These are phyloP conservation scores for Papilio dardanus DNA, from an alignment of 1,140 invertebrate species.

Conservation along the genomic window DNA sequence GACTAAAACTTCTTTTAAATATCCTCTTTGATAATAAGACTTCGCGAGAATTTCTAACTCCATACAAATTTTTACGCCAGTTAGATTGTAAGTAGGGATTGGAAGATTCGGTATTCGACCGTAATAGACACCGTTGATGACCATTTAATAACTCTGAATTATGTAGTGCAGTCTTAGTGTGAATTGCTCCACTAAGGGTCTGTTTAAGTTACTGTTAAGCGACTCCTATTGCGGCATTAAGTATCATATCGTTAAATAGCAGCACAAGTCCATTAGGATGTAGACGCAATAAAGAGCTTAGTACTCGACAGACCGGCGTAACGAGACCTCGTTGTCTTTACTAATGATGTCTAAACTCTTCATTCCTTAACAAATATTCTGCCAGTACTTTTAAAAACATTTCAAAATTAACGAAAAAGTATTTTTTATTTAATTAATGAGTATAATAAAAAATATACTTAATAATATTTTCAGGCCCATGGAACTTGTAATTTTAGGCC, in stretches of 20 bases:
- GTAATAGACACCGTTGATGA: not conserved
- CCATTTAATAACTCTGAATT: not conserved
- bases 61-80: too few relatives aligned
- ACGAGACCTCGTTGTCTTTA: constrained; percentile 34
- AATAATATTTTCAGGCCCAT: not conserved
- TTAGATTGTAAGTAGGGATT: too few relatives aligned
- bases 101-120: too few relatives aligned
- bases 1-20: too few relatives aligned
- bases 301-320: constrained; percentile 26
- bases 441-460: not conserved
- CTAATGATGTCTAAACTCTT: constrained; percentile 34
- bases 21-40: too few relatives aligned
- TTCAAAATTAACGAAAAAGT: constrained; percentile 1
- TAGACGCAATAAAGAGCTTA: constrained; percentile 35
- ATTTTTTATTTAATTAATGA: not conserved
- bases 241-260: constrained; percentile 32
- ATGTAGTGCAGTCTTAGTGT: not conserved
- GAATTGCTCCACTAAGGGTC: not conserved
- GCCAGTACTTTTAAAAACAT: not conserved
- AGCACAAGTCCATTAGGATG: constrained; percentile 32
- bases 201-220: not conserved
- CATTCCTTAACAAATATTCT: not conserved
- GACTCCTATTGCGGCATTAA: not conserved
- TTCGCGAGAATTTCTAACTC: too few relatives aligned
- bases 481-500: not conserved